Evolutionary conservation across 2,113 vertebrate genomes (phyloP), one percentile per base, ranked within the genome.

Genomic region (Callipepla californica): DNA sequence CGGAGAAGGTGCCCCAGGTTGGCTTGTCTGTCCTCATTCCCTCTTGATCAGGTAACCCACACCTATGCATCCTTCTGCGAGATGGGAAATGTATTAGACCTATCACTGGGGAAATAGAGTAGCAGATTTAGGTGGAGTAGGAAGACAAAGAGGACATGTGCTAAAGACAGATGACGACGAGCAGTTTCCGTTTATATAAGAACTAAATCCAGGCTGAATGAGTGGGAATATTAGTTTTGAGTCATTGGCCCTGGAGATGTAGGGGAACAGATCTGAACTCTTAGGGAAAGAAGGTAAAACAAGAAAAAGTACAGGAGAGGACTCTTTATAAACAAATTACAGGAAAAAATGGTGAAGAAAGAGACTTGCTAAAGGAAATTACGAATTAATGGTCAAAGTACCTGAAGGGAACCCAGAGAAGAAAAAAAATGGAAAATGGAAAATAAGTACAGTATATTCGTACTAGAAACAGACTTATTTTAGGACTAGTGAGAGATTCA

Each of bases 371-470:
- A 42, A 55, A 77, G 50, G 32, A 90, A 76, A 92, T 80, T 55
- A 36, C 12, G 76, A 91, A 93, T 45, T 55, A 77, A 70, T 16
- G 3, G 75, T 73, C 26, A 55, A 69, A 91, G 30, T 50, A 32
- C 51, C 58, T 10, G 13, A 87, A 85, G 11, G 25, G 22, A 89
- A 94, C 55, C 1, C 7, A 84, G 30, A 11, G 66, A 18, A 65
- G 7, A 10, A 58, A 4, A 69, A 89, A 91, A 57, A 3, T 34
- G 7, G 23, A 80, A 76, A 85, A 58, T 48, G 65, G 0, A 7
- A 19, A 40, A 65, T 73, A 50, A 76, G 2, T 5, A n/a, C 10
- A 19, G 16, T 25, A 17, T 13, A 44, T 61, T 13, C 0, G 0
- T 61, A 45, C 3, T 75, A 44, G 87, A 89, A 66, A 0, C 18